Conservation (phyloP, 2,113 vertebrate species). For the Polyodon spathula region DNA sequence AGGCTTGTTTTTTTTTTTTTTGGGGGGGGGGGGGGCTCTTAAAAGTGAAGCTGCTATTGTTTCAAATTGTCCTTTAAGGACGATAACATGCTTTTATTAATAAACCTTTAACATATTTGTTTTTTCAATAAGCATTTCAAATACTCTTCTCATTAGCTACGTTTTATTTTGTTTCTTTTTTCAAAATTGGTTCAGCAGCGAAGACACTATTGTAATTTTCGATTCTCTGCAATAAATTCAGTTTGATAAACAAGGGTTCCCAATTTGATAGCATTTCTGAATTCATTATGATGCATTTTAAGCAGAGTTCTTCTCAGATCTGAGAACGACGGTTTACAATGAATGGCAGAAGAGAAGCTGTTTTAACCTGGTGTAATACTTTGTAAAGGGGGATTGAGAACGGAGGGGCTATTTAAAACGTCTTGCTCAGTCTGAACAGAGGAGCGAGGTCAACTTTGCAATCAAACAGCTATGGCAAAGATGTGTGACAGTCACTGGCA, state of each 20-base stretch:
- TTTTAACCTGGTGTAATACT: constrained; percentile 77
- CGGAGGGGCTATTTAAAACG: constrained; percentile 60
- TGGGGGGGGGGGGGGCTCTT: constrained; percentile 24
- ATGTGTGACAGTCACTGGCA: constrained; percentile 64
- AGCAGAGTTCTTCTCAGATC: constrained; percentile 64
- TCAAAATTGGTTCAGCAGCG: constrained; percentile 69
- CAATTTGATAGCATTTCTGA: constrained; percentile 78
- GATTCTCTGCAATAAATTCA: constrained; percentile 72
- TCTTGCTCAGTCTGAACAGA: constrained; percentile 60
- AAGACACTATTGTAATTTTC: constrained; percentile 72
- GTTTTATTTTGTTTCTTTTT: constrained; percentile 55
- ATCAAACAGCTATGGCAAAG: constrained; percentile 69
- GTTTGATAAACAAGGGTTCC: constrained; percentile 78
- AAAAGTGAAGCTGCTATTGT: constrained; percentile 30
- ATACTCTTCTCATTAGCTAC: constrained; percentile 32
- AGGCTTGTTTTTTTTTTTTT: constrained; percentile 49
- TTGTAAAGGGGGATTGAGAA: constrained; percentile 64
- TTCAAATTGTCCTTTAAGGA: constrained; percentile 47
- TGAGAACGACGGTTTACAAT: constrained; percentile 69
- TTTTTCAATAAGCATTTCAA: constrained; percentile 27
- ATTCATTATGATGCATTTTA: constrained; percentile 74
- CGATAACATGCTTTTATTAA: constrained; percentile 28
- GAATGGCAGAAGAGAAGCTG: constrained; percentile 61
- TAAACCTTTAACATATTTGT: constrained; percentile 43
- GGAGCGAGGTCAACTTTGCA: constrained; percentile 66